A percentile compares a stretch with the other conserved stretches of the same genome.
Evolutionary conservation across 2,113 vertebrate species (phyloP).

Genomic region (Festucalex cinctus): DNA sequence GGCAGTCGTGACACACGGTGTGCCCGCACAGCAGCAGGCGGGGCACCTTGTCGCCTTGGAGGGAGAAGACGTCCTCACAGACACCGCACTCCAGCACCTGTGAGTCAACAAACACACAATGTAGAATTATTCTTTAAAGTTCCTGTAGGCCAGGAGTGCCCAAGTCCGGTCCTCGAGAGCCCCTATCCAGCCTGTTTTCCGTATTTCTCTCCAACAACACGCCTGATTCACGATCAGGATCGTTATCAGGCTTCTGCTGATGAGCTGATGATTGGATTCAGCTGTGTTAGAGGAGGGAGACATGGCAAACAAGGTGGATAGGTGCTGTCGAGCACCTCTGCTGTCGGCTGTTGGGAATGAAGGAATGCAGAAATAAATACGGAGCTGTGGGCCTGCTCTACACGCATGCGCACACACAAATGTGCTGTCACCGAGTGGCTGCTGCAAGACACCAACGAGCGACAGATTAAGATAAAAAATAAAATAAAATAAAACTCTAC

Average conservation of each 20-base stretch:
- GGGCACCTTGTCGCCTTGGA: slow-evolving; percentile 97
- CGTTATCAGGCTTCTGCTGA: too few relatives aligned
- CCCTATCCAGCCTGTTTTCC: too few relatives aligned
- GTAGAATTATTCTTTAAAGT: too few relatives aligned
- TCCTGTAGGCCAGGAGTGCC: too few relatives aligned
- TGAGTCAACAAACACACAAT: background rate
- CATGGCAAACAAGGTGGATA: too few relatives aligned
- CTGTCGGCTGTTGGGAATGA: too few relatives aligned
- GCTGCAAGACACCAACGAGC: background rate
- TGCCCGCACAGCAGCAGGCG: slow-evolving; percentile 92
- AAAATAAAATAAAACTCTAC: background rate
- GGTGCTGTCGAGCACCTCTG: too few relatives aligned
- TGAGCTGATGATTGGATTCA: too few relatives aligned
- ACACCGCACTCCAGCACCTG: slow-evolving; percentile 97
- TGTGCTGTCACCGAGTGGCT: background rate
- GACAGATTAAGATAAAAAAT: background rate
- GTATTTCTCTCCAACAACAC: too few relatives aligned
- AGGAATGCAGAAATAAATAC: background rate
- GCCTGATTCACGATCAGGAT: too few relatives aligned
- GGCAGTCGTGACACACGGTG: slow-evolving; percentile 95
- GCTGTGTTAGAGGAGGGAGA: too few relatives aligned
- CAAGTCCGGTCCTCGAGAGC: too few relatives aligned
- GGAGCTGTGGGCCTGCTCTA: background rate
- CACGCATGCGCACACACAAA: background rate
- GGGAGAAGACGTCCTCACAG: slow-evolving; percentile 96